Percentiles rank a stretch among this genome's conserved stretches.
These are phyloP conservation scores for Chloroceryle aenea DNA, from an alignment of 2,113 vertebrate genomes.

Conservation along the genomic window DNA sequence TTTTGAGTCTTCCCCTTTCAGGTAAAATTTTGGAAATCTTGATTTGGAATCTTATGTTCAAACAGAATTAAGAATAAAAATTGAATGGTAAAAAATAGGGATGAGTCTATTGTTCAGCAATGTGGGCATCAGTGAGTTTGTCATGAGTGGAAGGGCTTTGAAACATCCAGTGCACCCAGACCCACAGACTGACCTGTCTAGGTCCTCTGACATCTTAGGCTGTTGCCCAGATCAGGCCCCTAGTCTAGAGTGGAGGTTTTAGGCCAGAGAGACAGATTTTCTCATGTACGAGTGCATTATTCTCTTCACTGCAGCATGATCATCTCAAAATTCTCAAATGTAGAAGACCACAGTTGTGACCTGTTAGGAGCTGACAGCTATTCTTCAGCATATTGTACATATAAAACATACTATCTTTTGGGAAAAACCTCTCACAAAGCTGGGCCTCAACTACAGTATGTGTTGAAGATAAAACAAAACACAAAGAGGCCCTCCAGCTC, in stretches of 20 bases:
- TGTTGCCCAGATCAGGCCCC: not conserved
- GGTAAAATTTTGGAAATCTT: not conserved
- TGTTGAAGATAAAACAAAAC: not conserved
- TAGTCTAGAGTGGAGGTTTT: not conserved
- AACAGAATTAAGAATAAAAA: not conserved
- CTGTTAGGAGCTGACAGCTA: not conserved
- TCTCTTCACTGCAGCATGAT: accelerated
- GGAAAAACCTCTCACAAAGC: not conserved
- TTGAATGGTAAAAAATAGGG: not conserved
- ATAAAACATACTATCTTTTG: not conserved
- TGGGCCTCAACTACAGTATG: not conserved
- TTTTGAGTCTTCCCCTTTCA: not conserved
- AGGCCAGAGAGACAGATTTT: not conserved
- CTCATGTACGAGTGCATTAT: not conserved
- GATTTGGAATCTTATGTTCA: not conserved
- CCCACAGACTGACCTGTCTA: not conserved
- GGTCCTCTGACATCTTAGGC: not conserved
- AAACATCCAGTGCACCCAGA: not conserved
- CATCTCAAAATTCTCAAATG: not conserved
- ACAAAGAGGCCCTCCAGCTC: accelerated
- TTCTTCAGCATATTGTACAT: not conserved
- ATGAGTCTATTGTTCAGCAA: not conserved
- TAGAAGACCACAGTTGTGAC: not conserved
- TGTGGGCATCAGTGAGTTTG: not conserved
- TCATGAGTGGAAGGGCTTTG: not conserved